phyloP scores from a whole-genome alignment of 2,797 vertebrate species.

The Sebastolobus altivelis region DNA sequence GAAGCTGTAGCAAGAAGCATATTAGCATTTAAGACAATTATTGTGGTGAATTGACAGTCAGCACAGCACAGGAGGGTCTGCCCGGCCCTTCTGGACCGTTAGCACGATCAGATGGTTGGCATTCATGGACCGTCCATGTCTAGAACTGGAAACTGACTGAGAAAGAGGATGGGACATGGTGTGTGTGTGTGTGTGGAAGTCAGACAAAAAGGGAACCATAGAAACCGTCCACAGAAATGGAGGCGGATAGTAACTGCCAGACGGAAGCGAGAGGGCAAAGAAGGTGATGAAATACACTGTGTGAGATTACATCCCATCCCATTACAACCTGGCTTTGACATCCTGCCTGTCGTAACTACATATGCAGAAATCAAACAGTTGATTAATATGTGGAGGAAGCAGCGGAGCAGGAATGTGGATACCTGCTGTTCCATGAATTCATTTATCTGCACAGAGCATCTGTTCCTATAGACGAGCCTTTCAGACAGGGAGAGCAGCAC shows the following conservation, averaged over 20 bases:
- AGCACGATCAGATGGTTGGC: constrained; percentile 81
- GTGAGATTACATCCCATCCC: constrained; percentile 19
- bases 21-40: constrained; percentile 12
- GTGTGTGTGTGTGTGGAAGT: constrained; percentile 41
- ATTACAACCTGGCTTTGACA: constrained; percentile 9
- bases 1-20: neutral
- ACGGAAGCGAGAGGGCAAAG: neutral
- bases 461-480: constrained; percentile 1
- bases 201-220: constrained; percentile 50
- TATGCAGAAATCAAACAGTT: constrained; percentile 25
- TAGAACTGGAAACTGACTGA: constrained; percentile 44
- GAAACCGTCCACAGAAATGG: constrained; percentile 38
- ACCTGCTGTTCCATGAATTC: constrained; percentile 15
- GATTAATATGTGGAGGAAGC: constrained; percentile 18
- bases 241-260: constrained; percentile 14
- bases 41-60: constrained; percentile 44
- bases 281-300: constrained; percentile 13
- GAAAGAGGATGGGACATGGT: constrained; percentile 27
- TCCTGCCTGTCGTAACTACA: constrained; percentile 16
- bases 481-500: neutral
- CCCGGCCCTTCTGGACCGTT: constrained; percentile 72
- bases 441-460: constrained; percentile 23
- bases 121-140: constrained; percentile 43
- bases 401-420: constrained; percentile 3
- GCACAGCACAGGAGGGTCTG: constrained; percentile 52